phyloP scores from a whole-genome alignment of 2,113 vertebrate species.

The Trinectes maculatus region DNA sequence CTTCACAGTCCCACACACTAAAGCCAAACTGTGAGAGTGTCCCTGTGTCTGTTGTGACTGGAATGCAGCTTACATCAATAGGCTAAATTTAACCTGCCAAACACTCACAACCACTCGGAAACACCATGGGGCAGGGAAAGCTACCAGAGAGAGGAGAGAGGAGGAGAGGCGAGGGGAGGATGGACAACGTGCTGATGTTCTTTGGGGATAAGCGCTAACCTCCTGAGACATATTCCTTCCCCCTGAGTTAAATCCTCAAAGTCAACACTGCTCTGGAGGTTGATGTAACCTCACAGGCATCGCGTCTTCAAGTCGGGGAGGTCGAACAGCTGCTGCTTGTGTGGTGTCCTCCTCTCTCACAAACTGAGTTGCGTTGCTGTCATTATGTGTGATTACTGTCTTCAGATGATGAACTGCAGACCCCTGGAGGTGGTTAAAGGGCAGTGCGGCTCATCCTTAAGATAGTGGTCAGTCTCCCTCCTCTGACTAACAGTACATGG shows the following conservation, averaged over 20 bases:
- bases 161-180: slow-evolving; percentile 21
- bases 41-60: slow-evolving; percentile 88
- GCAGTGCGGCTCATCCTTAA: background rate
- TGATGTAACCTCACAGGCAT: slow-evolving; percentile 17
- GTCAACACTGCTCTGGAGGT: slow-evolving; percentile 17
- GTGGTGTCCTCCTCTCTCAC: slow-evolving; percentile 3
- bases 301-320: background rate
- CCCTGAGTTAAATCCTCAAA: slow-evolving; percentile 23
- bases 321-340: slow-evolving; percentile 5
- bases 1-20: slow-evolving; percentile 88
- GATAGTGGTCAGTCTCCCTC: background rate
- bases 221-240: slow-evolving; percentile 9
- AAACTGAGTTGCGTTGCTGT: slow-evolving; percentile 3
- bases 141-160: slow-evolving; percentile 36
- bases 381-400: slow-evolving; percentile 16
- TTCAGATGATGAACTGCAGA: slow-evolving; percentile 21
- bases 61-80: slow-evolving; percentile 98
- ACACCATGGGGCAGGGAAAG: slow-evolving; percentile 67
- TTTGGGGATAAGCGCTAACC: slow-evolving; percentile 7
- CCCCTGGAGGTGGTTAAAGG: background rate
- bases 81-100: slow-evolving; percentile 94
- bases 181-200: slow-evolving; percentile 34
- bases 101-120: slow-evolving; percentile 80
- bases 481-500: background rate
- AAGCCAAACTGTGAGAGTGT: slow-evolving; percentile 87